Base-by-base conservation (phyloP, 2,888 invertebrate species). In the Acrocera orbiculus region DNA sequence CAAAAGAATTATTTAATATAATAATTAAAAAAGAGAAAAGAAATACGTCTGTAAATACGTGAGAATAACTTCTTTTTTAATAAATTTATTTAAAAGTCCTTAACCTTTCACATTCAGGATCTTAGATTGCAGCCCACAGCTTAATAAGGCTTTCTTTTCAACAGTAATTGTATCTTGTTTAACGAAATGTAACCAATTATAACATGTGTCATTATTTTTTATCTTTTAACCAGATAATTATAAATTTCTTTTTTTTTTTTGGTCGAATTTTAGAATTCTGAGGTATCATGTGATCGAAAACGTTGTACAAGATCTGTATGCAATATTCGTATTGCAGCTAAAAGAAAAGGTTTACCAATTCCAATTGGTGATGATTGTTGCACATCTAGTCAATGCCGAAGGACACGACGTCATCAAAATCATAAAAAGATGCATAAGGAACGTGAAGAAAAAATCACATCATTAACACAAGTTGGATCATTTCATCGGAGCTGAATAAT, bases 211-310 rank as follows among this genome's bases (percentile, higher is more conserved):
- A n/a, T n/a, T n/a, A n/a, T n/a, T n/a, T n/a, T n/a, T n/a, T n/a
- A n/a, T n/a, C n/a, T n/a, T n/a, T n/a, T n/a, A n/a, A n/a, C n/a
- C n/a, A n/a, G n/a, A n/a, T n/a, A n/a, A 6, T 27, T 33, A 4
- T 31, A 14, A 2, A 6, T 16, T 10, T 36, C 29, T 13, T 38
- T 35, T 40, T 42, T 42, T 41, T 38, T 40, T 55, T 47, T 62
- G 4, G 4, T 23, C 2, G 3, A 27, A 22, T 28, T 28, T 1
- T 60, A 87, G 86, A 82, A 83, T 53, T 80, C 83, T 33, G 73
- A 72, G 48, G 73, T 79, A 38, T 76, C 72, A 38, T 89, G 87
- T 57, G 75, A 77, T 43, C 67, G 83, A 41, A 80, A 80, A 51
- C 71, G 76, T n/a, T 82, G 83, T 58, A 72, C 76, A n/a, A 69